Evolutionary conservation across 2,113 vertebrate species (phyloP).

Genomic region (Oncorhynchus kisutch): DNA sequence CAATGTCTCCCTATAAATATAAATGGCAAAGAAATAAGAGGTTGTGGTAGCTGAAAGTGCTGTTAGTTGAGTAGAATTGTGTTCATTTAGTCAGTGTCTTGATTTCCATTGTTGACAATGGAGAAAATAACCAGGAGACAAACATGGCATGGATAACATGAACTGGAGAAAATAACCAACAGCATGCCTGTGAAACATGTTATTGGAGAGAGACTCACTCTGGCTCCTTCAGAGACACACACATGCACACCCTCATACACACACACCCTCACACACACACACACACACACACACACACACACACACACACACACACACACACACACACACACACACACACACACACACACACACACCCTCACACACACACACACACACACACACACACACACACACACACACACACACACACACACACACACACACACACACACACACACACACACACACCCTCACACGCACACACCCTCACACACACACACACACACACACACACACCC

Average conservation of each 20-base stretch:
- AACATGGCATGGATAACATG: background rate
- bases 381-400: background rate
- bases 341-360: conserved; percentile 8
- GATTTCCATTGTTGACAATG: background rate
- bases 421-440: conserved; percentile 2
- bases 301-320: too few relatives aligned
- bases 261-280: too few relatives aligned
- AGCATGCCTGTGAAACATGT: background rate
- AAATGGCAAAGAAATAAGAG: background rate
- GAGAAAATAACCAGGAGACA: background rate
- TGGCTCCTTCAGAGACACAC: background rate
- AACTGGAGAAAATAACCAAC: background rate
- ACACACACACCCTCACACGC: too few relatives aligned
- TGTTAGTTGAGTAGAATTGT: background rate
- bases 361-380: background rate
- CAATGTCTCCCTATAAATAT: background rate
- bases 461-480: background rate
- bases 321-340: too few relatives aligned
- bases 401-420: background rate
- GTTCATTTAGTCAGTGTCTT: background rate
- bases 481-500: background rate
- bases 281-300: too few relatives aligned
- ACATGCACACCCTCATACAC: background rate
- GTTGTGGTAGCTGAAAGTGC: background rate
- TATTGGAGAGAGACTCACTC: background rate